Evolutionary conservation across 2,888 invertebrate species (phyloP).

Genomic region (Pollenia angustigena): DNA sequence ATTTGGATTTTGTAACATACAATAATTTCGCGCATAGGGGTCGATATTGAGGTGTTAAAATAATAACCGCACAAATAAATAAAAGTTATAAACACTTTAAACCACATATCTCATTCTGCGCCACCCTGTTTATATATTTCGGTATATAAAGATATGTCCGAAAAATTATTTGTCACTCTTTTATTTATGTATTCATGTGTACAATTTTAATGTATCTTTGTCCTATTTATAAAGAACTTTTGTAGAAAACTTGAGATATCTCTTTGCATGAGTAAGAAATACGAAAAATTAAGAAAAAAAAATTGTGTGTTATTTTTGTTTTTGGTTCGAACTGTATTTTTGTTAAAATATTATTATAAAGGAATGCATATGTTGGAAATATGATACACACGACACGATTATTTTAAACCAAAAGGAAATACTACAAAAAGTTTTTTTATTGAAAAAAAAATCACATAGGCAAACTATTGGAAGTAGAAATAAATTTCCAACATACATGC

Average conservation of each 20-base stretch:
- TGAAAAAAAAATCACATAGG: slow-evolving; percentile 57
- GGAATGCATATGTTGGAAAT: slow-evolving; percentile 69
- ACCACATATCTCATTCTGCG: too few relatives aligned
- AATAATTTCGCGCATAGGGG: too few relatives aligned
- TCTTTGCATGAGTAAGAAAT: slow-evolving; percentile 49
- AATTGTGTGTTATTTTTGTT: not conserved
- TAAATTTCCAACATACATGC: too few relatives aligned
- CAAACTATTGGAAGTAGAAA: slow-evolving; percentile 17
- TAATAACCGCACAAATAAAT: too few relatives aligned
- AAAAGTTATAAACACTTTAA: too few relatives aligned
- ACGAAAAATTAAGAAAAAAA: not conserved
- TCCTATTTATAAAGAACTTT: slow-evolving; percentile 33
- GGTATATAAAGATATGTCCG: not conserved
- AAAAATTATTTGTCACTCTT: not conserved
- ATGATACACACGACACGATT: slow-evolving; percentile 73
- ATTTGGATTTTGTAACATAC: too few relatives aligned
- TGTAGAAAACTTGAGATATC: slow-evolving; percentile 54
- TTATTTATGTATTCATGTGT: slow-evolving; percentile 5
- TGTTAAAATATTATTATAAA: slow-evolving; percentile 30
- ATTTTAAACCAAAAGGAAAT: slow-evolving; percentile 73
- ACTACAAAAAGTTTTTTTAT: slow-evolving; percentile 50
- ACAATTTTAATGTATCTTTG: not conserved
- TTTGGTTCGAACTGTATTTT: slow-evolving; percentile 40
- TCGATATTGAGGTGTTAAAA: too few relatives aligned
- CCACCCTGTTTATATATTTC: too few relatives aligned